Conservation (phyloP, 1,140 invertebrate species). For the Leptopilina clavipes region DNA sequence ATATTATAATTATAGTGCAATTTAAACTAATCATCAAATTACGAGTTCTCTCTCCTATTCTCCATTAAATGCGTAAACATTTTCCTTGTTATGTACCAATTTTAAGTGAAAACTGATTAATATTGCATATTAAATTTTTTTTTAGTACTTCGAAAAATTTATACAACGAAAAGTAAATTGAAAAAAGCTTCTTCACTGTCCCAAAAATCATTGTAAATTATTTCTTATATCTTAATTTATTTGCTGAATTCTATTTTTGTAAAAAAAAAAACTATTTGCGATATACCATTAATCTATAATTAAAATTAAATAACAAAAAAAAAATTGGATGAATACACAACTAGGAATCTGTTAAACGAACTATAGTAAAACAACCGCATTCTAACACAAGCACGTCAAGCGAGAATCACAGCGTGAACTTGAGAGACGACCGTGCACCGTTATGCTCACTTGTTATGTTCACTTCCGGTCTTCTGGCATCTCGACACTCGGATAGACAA, state of each 20-base stretch:
- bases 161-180: no score
- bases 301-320: no score
- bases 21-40: constrained; percentile 4
- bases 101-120: not conserved
- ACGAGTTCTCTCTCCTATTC: not conserved
- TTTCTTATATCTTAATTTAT: no score
- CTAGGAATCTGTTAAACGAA: not conserved
- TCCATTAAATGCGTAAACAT: not conserved
- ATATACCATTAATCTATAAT: no score
- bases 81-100: not conserved
- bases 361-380: constrained; percentile 13
- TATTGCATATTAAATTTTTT: no score
- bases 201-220: no score
- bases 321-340: not conserved
- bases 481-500: constrained; percentile 18
- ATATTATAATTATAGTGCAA: not conserved
- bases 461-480: constrained; percentile 33
- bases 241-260: not conserved
- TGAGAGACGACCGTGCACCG: constrained; percentile 16
- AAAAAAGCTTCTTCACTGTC: no score
- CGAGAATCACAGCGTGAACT: constrained; percentile 32
- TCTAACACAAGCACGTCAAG: constrained; percentile 22
- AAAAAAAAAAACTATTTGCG: no score
- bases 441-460: constrained; percentile 24
- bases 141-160: no score